Evolutionary conservation across 2,888 invertebrate genomes (phyloP).

Genomic region (Pyrrhia umbra): DNA sequence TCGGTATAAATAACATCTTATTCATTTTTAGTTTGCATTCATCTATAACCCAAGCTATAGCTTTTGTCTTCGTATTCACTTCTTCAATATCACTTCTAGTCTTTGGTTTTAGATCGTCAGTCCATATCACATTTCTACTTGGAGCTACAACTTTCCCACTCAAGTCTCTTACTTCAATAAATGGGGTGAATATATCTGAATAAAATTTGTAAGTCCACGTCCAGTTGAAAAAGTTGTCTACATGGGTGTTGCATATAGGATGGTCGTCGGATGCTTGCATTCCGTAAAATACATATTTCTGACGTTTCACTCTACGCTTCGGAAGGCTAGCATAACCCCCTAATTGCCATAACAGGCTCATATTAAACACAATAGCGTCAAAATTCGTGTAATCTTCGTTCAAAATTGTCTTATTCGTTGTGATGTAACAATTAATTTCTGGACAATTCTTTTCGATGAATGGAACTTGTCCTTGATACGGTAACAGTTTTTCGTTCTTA

Average conservation of each 20-base stretch:
- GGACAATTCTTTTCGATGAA: conserved; percentile 74
- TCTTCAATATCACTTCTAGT: conserved; percentile 7
- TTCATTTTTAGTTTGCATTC: conserved; percentile 65
- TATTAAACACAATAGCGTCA: conserved; percentile 79
- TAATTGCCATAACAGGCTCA: conserved; percentile 64
- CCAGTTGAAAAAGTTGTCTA: conserved; percentile 83
- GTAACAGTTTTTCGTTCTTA: conserved; percentile 12
- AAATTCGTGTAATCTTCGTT: conserved; percentile 72
- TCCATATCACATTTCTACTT: conserved; percentile 67
- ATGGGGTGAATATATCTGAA: conserved; percentile 81
- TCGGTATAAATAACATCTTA: conserved; percentile 63
- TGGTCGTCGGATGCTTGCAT: conserved; percentile 70
- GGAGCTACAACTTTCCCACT: conserved; percentile 74
- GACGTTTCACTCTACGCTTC: conserved; percentile 66
- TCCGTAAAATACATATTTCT: conserved; percentile 82
- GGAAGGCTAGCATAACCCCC: conserved; percentile 66
- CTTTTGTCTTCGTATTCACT: conserved; percentile 62
- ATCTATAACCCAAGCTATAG: conserved; percentile 67
- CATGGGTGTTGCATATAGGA: conserved; percentile 73
- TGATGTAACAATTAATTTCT: conserved; percentile 77
- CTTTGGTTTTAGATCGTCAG: conserved; percentile 21
- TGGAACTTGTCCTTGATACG: conserved; percentile 68
- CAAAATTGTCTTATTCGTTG: conserved; percentile 71
- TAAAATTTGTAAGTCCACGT: conserved; percentile 85
- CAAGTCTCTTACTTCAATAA: conserved; percentile 77